Evolutionary conservation across 2,797 vertebrate species (phyloP).

Genomic region (Anguilla anguilla): DNA sequence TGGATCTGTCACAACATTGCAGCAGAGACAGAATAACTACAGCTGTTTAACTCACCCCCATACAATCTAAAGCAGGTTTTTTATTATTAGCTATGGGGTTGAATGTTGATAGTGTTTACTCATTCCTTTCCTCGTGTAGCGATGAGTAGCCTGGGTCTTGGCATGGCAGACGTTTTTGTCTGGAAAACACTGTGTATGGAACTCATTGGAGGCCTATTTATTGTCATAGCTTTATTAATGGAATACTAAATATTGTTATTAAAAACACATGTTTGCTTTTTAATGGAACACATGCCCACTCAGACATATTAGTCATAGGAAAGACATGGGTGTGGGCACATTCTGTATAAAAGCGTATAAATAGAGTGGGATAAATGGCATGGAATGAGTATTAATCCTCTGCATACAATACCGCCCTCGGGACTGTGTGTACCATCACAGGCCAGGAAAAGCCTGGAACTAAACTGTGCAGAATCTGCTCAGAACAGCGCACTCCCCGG

Average conservation of each 20-base stretch:
- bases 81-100: background rate
- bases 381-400: background rate
- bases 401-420: background rate
- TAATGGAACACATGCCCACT: constrained; percentile 2
- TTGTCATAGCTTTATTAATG: constrained; percentile 13
- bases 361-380: constrained; percentile 1
- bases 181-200: background rate
- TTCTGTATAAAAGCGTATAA: background rate
- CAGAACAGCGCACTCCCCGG: background rate
- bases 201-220: background rate
- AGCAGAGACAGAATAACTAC: background rate
- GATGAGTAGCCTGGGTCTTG: background rate
- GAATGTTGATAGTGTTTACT: background rate
- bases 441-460: background rate
- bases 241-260: constrained; percentile 7
- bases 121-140: background rate
- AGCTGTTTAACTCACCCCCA: background rate
- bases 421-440: background rate
- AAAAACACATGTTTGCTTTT: constrained; percentile 8
- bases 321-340: background rate
- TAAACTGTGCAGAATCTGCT: background rate
- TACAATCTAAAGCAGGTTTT: background rate
- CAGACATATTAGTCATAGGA: constrained; percentile 16
- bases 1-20: background rate
- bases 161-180: background rate